Evolutionary conservation across 2,797 vertebrate genomes (phyloP), one percentile per base, ranked within the genome.

Genomic region (Allobates femoralis): DNA sequence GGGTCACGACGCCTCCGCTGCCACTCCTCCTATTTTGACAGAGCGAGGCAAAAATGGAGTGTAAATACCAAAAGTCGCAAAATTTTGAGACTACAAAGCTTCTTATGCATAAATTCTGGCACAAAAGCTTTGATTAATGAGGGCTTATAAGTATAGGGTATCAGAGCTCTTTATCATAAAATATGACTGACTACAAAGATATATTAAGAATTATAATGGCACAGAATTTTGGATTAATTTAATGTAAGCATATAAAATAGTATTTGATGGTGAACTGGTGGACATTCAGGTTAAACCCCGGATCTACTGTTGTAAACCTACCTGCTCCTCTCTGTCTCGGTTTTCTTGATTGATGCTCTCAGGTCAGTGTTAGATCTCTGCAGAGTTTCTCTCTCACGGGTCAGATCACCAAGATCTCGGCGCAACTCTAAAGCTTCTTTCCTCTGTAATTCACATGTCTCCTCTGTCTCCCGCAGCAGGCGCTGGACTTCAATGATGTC

Each of bases 301-400:
- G 28, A 19, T 80, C 18, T 53, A 11, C 34, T 51, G 2, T 5
- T 8, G 0, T 1, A 30, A 55, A 6, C 21, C 64, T 0, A 97
- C 97, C 96, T 96, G 94, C 91, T 96, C 88, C 94, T 96, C 88
- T 97, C 95, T 50, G 93, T 93, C 89, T 96, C 94, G 0, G 91
- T 91, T 89, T 85, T 93, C 90, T 92, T 94, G 80, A 97, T 46
- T 3, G 90, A 82, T 5, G 89, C 91, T 85, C 94, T 91, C 3
- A 97, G 95, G 81, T 96, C 91, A 16, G 92, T 85, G 82, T 96
- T 97, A 41, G 96, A 96, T 8, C 83, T 71, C 32, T 93, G 94
- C 83, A 97, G 91, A 53, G 93, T 86, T 14, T 95, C 94, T 79
- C 93, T 96, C 87, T 96, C 95, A 0, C 90, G 91, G 87, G 87